Evolutionary conservation across 2,888 invertebrate genomes (phyloP).

Genomic region (Meganola albula): DNA sequence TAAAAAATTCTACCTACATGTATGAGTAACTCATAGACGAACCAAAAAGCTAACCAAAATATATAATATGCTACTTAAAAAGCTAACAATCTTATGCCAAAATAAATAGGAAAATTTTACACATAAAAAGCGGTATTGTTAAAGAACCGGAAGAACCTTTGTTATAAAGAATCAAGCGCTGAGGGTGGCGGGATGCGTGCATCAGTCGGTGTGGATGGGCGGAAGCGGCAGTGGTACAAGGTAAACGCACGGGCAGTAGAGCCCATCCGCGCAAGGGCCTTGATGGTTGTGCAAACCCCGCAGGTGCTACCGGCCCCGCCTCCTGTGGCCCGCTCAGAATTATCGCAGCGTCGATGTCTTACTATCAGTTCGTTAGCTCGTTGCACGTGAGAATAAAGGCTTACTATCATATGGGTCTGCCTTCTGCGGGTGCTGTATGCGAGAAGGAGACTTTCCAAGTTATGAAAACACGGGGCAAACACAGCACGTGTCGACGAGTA

Average conservation of each 20-base stretch:
- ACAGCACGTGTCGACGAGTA: constrained; percentile 68
- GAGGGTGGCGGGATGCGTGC: constrained; percentile 21
- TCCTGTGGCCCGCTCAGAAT: constrained; percentile 69
- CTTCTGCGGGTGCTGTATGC: constrained; percentile 90
- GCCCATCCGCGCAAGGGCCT: constrained; percentile 53
- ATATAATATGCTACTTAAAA: background rate
- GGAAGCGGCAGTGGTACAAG: constrained; percentile 44
- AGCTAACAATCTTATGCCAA: background rate
- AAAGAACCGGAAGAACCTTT: too few species aligned
- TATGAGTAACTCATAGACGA: background rate
- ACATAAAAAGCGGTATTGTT: background rate
- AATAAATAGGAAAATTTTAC: background rate
- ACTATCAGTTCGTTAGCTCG: constrained; percentile 70
- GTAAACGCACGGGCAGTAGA: constrained; percentile 48
- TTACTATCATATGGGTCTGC: constrained; percentile 78
- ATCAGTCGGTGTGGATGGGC: constrained; percentile 25
- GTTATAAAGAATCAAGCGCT: constrained; percentile 29
- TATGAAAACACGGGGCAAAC: constrained; percentile 68
- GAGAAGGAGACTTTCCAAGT: constrained; percentile 86
- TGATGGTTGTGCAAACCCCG: constrained; percentile 52
- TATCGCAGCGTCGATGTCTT: constrained; percentile 66
- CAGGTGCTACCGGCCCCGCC: constrained; percentile 66
- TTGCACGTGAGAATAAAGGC: constrained; percentile 79
- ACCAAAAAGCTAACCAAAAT: constrained; percentile 6
- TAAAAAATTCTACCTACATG: constrained; percentile 58